These are phyloP conservation scores for Apamea crenata DNA, from an alignment of 2,888 invertebrate genomes.

Conservation along the genomic window DNA sequence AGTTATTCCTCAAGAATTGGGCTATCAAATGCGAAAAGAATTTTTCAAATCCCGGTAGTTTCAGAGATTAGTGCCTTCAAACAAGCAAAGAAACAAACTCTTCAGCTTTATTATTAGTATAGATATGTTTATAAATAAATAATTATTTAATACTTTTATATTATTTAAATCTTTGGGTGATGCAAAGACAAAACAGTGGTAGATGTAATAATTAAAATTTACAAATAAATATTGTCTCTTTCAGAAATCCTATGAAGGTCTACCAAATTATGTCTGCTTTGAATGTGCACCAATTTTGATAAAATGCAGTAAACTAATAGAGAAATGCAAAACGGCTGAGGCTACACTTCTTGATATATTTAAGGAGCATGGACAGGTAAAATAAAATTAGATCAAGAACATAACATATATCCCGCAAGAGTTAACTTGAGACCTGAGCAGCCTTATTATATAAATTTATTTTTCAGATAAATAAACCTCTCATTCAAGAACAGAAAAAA, in stretches of 20 bases:
- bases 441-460: not conserved
- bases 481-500: slow-evolving; percentile 61
- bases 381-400: not conserved
- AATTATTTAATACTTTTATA: no score
- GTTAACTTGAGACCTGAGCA: not conserved
- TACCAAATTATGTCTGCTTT: slow-evolving; percentile 73
- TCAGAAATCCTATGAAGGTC: slow-evolving; percentile 58
- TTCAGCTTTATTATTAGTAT: no score
- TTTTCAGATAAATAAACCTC: slow-evolving; percentile 68
- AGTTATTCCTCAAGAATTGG: no score
- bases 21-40: no score
- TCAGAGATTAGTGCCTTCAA: no score
- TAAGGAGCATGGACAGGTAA: slow-evolving; percentile 70
- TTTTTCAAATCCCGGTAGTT: no score
- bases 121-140: not conserved
- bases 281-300: slow-evolving; percentile 68
- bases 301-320: slow-evolving; percentile 67
- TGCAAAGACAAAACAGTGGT: no score
- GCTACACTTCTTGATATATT: slow-evolving; percentile 71
- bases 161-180: no score
- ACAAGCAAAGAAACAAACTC: no score
- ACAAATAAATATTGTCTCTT: not conserved
- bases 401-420: not conserved
- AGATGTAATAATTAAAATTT: not conserved
- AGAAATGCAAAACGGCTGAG: slow-evolving; percentile 69